phyloP scores from a whole-genome alignment of 2,888 invertebrate genomes.

The Podabrus alpinus region DNA sequence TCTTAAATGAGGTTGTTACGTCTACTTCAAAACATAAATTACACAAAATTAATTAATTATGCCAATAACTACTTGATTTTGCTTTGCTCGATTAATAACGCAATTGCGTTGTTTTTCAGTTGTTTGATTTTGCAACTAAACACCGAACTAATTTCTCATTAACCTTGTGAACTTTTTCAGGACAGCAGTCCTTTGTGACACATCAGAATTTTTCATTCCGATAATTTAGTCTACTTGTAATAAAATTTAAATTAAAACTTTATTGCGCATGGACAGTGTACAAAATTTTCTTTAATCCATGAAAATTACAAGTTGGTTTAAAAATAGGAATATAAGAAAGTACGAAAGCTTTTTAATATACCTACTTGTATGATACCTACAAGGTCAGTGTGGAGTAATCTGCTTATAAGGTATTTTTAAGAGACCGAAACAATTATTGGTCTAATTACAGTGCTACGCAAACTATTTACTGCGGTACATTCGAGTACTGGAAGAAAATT shows the following conservation, averaged over 20 bases:
- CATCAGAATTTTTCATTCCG: background rate
- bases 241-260: background rate
- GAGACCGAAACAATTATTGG: too few relatives aligned
- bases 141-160: background rate
- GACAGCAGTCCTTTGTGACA: background rate
- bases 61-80: slow-evolving; percentile 11
- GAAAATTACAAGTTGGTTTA: too few relatives aligned
- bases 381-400: too few relatives aligned
- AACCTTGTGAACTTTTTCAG: background rate
- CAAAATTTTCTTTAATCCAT: too few relatives aligned
- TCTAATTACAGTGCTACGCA: too few relatives aligned
- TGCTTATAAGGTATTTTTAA: too few relatives aligned
- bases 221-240: background rate
- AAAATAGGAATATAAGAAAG: too few relatives aligned
- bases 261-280: background rate
- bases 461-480: too few relatives aligned
- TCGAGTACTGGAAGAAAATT: too few relatives aligned
- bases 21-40: slow-evolving; percentile 8
- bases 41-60: slow-evolving; percentile 19
- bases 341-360: too few relatives aligned
- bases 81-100: slow-evolving; percentile 8
- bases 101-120: slow-evolving; percentile 7
- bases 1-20: slow-evolving; percentile 9
- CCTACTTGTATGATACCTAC: too few relatives aligned
- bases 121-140: background rate